Base-by-base conservation (phyloP, 2,888 invertebrate species). In the Fragum sueziense region DNA sequence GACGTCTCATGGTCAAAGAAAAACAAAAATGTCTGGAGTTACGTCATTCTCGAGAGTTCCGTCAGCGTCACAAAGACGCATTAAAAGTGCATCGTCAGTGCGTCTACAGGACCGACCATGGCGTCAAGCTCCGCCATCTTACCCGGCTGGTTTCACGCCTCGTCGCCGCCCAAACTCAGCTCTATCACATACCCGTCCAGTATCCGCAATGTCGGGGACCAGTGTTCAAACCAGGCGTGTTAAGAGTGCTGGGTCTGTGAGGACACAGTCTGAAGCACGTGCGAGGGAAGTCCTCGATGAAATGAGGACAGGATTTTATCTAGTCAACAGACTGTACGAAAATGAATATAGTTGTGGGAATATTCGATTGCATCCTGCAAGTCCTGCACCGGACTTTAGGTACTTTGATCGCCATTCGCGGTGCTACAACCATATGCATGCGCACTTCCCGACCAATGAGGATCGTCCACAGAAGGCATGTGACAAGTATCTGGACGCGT, bases 391-490 rank as follows among this genome's bases (percentile, higher is more conserved):
- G 3, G 86, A 88, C 37, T 86, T 84, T 59, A 79, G 86, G 11
- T 89, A 89, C 71, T 88, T 89, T 74, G 89, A 89, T 73, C 71
- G 90, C 27, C 90, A 90, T 76, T 85, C 87, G 0, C 81, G 89
- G 9, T 90, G 90, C 75, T 83, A 85, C 59, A 87, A 89, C 34
- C 85, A 88, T 59, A 84, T 76, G 33, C 88, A 89, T 78, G 85
- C 87, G 76, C 87, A 88, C 61, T 70, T 73, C 11, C 78, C 79
- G n/a, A 70, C 85, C n/a, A 75, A 84, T 6, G 70, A 68, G 34
- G 84, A 85, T 29, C 80, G 86, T n/a, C 89, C 89, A 52, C 84
- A 86, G 47, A 81, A 82, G 20, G 88, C 89, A 20, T 88, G 88
- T 82, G 85, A 85, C 61, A 72, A 78, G 59, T 82, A 69, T 68